Base-by-base conservation (phyloP, 2,797 vertebrate genomes). In the Cyclura pinguis region DNA sequence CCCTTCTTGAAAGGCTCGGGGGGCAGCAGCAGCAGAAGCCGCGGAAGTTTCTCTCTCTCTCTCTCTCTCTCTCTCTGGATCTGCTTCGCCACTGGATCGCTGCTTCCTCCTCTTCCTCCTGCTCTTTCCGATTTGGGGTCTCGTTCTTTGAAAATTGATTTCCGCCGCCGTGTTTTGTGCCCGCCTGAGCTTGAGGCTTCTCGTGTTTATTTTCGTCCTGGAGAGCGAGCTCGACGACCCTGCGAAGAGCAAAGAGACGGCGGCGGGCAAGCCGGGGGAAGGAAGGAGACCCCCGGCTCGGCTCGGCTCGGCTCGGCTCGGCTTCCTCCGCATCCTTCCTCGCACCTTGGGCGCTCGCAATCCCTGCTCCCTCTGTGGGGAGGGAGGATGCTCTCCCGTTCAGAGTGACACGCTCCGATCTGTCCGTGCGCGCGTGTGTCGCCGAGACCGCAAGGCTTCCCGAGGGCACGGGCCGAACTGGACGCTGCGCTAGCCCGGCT, bases 261-360 rank as follows among this genome's bases (percentile, higher is more conserved):
- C 27, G 73, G 42, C 29, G 35, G 12, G 35, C 1, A 64, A 27
- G 47, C 12, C 32, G 59, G 1, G 3, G 29, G 32, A 42, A 32
- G 29, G 84, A 22, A 16, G 2, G 42, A n/a, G 27, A 16, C 24
- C 35, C 35, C 29, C 14, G 22, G 9, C 14, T 84, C 32, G 62
- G 35, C 76, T 52, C 74, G 4, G 92, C 87, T 50, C 14, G 22
- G 9, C 14, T 84, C 32, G 62, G 35, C 76, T 52, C 74, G 4
- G 92, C 87, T 50, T n/a, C 52, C 84, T 27, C 57, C 90, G 57
- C 88, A 32, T 8, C 16, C 50, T 32, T 73, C 62, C 42, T 82
- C 47, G 1, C 85, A 6, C n/a, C 38, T 29, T 35, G 24, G 2
- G 0, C 0, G 0, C 24, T 3, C 0, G 12, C 7, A 2, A 9